Percentiles rank a stretch among this genome's conserved stretches.
phyloP scores from a whole-genome alignment of 2,113 vertebrate species.

The Campylomormyrus tamandua region DNA sequence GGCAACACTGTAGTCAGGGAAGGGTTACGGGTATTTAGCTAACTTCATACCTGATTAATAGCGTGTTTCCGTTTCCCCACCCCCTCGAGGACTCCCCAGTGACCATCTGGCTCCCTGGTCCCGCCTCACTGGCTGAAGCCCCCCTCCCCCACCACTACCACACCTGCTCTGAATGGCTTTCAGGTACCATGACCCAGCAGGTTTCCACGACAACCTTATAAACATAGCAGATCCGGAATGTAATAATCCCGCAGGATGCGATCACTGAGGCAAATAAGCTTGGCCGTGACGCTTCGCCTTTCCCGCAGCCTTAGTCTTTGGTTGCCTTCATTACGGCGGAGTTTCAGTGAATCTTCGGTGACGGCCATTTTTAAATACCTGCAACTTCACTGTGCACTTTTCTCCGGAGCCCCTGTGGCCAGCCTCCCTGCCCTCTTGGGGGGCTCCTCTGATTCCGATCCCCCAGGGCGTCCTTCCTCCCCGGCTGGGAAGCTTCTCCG shows the following conservation, averaged over 20 bases:
- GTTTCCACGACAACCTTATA: background rate
- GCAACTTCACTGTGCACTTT: background rate
- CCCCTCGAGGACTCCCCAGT: background rate
- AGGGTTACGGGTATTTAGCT: background rate
- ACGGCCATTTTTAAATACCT: background rate
- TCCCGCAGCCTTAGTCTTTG: background rate
- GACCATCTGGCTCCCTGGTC: background rate
- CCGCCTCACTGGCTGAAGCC: background rate
- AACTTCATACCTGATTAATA: conserved; percentile 1
- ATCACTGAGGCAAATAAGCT: background rate
- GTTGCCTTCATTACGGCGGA: background rate
- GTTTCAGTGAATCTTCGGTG: background rate
- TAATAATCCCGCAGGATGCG: background rate
- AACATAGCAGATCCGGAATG: background rate
- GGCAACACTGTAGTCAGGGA: background rate
- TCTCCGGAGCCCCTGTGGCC: background rate
- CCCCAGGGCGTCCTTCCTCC: background rate
- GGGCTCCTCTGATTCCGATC: background rate
- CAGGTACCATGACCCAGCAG: background rate
- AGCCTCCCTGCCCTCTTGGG: background rate
- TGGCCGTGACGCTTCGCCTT: background rate
- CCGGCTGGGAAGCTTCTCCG: background rate
- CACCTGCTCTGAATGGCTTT: background rate
- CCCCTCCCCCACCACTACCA: background rate
- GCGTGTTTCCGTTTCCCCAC: background rate